Evolutionary conservation across 2,888 invertebrate species (phyloP).

Genomic region (Drosophila siamana): DNA sequence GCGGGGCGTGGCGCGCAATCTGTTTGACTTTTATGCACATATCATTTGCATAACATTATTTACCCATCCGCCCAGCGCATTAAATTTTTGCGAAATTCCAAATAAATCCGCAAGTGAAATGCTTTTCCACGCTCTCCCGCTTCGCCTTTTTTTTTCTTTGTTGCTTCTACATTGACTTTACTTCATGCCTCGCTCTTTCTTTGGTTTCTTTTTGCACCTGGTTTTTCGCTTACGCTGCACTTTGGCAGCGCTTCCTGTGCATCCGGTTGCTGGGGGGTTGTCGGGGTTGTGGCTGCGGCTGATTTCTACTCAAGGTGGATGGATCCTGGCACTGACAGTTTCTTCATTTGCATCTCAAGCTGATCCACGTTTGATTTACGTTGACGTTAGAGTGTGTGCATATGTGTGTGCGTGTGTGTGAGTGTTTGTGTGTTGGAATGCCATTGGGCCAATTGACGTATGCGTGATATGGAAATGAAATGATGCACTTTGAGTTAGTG

Average conservation of each 20-base stretch:
- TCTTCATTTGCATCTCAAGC: conserved; percentile 68
- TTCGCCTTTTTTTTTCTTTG: too few species aligned
- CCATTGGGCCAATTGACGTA: conserved; percentile 54
- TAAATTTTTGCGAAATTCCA: conserved; percentile 66
- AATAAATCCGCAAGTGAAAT: conserved; percentile 75
- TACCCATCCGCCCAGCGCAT: conserved; percentile 64
- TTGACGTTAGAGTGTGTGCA: too few species aligned
- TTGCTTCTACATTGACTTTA: background rate
- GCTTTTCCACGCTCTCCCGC: conserved; percentile 45
- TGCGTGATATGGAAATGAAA: conserved; percentile 46
- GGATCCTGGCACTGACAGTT: conserved; percentile 63
- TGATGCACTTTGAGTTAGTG: conserved; percentile 17
- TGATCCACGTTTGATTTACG: conserved; percentile 71
- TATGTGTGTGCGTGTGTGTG: too few species aligned
- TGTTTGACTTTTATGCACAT: conserved; percentile 82
- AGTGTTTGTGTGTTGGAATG: conserved; percentile 2
- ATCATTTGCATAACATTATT: conserved; percentile 84
- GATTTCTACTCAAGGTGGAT: conserved; percentile 40
- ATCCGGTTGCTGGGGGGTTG: conserved; percentile 36
- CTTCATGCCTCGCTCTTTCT: background rate
- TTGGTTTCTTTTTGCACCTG: conserved; percentile 6
- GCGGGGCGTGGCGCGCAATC: conserved; percentile 45
- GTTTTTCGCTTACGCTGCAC: conserved; percentile 63
- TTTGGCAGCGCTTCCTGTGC: conserved; percentile 48
- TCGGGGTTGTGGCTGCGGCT: conserved; percentile 23